phyloP scores from a whole-genome alignment of 2,113 vertebrate genomes.

The Blennius ocellaris region DNA sequence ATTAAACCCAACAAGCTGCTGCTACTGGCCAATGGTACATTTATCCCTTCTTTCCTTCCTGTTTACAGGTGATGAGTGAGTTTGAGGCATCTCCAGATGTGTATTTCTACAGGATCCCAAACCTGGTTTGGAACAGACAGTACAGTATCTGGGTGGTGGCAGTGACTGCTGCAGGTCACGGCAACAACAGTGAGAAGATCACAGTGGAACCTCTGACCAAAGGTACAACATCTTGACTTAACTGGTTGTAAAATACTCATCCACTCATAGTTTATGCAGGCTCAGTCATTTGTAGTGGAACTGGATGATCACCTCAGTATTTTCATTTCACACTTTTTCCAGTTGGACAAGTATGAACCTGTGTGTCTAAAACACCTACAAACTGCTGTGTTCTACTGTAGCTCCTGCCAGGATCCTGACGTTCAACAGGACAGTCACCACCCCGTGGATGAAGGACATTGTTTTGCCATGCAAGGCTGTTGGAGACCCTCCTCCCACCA shows the following conservation, averaged over 20 bases:
- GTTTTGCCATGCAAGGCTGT: conserved; percentile 95
- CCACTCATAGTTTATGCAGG: not conserved
- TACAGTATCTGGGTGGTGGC: conserved; percentile 99
- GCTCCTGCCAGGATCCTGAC: conserved; percentile 96
- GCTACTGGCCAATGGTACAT: conserved; percentile 48
- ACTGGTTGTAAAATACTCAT: not conserved
- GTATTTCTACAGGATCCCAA: conserved; percentile 95
- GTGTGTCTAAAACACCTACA: not conserved
- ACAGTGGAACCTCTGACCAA: conserved; percentile 94
- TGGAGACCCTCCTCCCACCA: conserved; percentile 92
- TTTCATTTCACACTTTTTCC: too few species aligned
- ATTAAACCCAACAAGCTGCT: not conserved
- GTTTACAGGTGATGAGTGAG: conserved; percentile 95
- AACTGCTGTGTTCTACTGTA: conserved; percentile 59
- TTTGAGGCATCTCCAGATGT: conserved; percentile 96
- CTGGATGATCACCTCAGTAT: not conserved
- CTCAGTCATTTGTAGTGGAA: not conserved
- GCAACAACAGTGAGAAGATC: conserved; percentile 97
- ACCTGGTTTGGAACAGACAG: conserved; percentile 93
- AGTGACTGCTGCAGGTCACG: conserved; percentile 94
- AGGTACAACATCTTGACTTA: conserved; percentile 82
- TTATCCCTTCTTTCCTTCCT: conserved; percentile 5
- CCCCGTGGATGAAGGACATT: conserved; percentile 99
- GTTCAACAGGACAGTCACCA: conserved; percentile 96
- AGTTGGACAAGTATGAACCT: not conserved